These are phyloP conservation scores for Synanthedon myopaeformis DNA, from an alignment of 2,888 invertebrate genomes.

Conservation along the genomic window DNA sequence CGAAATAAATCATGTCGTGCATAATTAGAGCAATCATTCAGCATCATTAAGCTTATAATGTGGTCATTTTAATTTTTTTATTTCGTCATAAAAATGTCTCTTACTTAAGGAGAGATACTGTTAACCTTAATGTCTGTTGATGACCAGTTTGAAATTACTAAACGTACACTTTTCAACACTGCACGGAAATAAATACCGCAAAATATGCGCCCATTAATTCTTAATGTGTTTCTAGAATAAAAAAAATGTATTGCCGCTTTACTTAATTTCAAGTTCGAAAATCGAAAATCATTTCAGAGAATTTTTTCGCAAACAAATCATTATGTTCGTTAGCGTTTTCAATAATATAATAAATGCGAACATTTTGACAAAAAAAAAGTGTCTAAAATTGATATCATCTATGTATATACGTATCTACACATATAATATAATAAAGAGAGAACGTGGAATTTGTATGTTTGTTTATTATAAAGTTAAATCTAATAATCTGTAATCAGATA, in stretches of 20 bases:
- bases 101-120: conserved; percentile 1
- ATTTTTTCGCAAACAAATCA: too few species aligned
- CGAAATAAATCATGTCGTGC: background rate
- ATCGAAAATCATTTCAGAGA: too few species aligned
- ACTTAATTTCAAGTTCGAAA: too few species aligned
- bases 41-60: background rate
- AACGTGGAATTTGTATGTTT: too few species aligned
- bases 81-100: conserved; percentile 2
- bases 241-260: background rate
- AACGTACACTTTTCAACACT: background rate
- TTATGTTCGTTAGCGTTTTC: too few species aligned
- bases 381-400: too few species aligned
- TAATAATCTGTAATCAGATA: too few species aligned
- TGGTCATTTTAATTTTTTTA: background rate
- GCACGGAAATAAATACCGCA: background rate
- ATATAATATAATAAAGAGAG: too few species aligned
- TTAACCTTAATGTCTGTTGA: conserved; percentile 5
- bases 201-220: background rate
- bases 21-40: background rate
- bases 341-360: too few species aligned
- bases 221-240: background rate
- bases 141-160: background rate
- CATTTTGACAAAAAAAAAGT: too few species aligned
- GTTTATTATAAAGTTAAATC: too few species aligned
- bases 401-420: too few species aligned